phyloP scores from a whole-genome alignment of 2,113 vertebrate species.

The Megaptera novaeangliae region DNA sequence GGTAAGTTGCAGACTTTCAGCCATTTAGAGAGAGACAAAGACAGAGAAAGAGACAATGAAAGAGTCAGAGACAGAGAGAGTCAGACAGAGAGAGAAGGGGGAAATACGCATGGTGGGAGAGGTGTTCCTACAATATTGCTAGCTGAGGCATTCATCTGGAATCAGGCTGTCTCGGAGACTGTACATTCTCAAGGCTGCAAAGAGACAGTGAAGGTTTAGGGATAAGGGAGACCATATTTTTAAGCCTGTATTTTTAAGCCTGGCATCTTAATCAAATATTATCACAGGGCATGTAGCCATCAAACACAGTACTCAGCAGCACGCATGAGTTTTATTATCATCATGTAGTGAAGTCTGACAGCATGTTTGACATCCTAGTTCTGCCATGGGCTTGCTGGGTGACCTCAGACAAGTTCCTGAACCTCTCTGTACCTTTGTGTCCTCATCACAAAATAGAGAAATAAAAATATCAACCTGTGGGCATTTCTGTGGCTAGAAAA shows the following conservation, averaged over 20 bases:
- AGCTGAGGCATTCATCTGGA: not conserved
- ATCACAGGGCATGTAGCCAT: not conserved
- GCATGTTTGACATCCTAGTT: not conserved
- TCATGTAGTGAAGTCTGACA: accelerated
- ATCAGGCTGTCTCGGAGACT: not conserved
- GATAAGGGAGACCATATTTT: not conserved
- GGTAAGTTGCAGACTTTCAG: not conserved
- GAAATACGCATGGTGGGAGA: not conserved
- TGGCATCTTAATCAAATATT: not conserved
- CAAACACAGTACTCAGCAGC: not conserved
- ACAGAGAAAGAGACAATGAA: not conserved
- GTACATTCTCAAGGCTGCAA: not conserved
- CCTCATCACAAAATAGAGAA: not conserved
- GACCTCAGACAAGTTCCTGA: not conserved
- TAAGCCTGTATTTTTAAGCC: not conserved
- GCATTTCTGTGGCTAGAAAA: not conserved
- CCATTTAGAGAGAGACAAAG: not conserved
- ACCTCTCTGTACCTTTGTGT: not conserved
- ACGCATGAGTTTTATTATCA: not conserved
- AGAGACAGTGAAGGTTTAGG: not conserved
- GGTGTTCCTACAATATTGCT: not conserved
- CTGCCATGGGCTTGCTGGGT: not conserved
- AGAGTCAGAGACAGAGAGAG: not conserved
- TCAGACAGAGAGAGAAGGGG: not conserved
- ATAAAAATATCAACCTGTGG: not conserved